Conservation (phyloP, 2,797 vertebrate species). For the Crocodylus rhombifer region DNA sequence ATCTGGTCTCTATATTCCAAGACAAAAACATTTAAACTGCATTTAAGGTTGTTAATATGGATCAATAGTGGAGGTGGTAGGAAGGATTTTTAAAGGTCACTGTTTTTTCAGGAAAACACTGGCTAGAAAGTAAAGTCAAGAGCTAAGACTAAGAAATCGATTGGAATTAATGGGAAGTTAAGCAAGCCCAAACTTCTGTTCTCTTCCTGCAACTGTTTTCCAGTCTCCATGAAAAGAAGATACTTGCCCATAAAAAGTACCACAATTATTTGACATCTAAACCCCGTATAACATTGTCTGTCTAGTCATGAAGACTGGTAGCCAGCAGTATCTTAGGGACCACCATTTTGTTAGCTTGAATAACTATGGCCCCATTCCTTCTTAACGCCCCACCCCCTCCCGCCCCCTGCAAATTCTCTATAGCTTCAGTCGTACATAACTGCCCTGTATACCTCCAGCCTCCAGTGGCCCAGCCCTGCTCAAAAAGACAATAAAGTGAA, state of each 20-base stretch:
- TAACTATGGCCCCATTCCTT: neutral
- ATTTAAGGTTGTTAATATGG: neutral
- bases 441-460: neutral
- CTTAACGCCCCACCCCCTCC: too few species aligned
- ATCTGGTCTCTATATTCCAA: neutral
- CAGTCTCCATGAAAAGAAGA: conserved; percentile 3
- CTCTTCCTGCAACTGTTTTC: neutral
- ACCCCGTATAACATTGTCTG: neutral
- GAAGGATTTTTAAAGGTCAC: neutral
- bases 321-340: neutral
- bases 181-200: neutral
- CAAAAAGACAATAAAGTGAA: neutral
- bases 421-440: neutral
- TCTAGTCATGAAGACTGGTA: neutral
- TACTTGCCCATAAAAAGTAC: neutral
- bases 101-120: neutral
- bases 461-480: neutral
- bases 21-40: neutral
- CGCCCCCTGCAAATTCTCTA: neutral
- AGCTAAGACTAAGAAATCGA: neutral
- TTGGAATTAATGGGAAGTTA: neutral
- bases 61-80: neutral
- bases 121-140: neutral
- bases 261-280: neutral
- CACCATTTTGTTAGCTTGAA: neutral